Percentiles rank a stretch among this genome's conserved stretches.
phyloP scores from a whole-genome alignment of 2,888 invertebrate genomes.

The Crematogaster levior region DNA sequence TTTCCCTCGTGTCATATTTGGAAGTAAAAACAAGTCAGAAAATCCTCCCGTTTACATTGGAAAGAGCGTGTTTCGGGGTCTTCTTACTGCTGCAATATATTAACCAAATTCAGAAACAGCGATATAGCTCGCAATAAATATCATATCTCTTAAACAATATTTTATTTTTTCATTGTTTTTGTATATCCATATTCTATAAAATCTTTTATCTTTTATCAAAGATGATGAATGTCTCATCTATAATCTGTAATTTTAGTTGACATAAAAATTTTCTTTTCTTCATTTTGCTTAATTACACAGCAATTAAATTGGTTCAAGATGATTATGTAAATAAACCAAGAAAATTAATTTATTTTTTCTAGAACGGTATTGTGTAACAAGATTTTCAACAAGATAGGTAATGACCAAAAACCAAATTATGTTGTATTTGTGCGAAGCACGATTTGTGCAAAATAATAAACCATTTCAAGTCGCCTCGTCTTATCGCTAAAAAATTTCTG shows the following conservation, averaged over 20 bases:
- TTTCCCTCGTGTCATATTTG: not conserved
- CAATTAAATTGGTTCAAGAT: not conserved
- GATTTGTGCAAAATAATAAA: not conserved
- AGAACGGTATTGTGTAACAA: not conserved
- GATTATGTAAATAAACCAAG: not conserved
- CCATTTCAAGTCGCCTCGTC: not conserved
- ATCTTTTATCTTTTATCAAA: not conserved
- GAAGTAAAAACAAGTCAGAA: not conserved
- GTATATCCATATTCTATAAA: not conserved
- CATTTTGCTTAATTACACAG: not conserved
- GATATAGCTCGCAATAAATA: constrained; percentile 53
- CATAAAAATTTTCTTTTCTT: not conserved
- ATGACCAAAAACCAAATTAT: not conserved
- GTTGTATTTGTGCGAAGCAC: not conserved
- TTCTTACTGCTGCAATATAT: constrained; percentile 9
- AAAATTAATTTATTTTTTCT: not conserved
- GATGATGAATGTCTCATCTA: not conserved
- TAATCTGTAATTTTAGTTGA: not conserved
- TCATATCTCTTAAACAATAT: constrained; percentile 56
- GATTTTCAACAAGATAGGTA: not conserved
- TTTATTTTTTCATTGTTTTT: constrained; percentile 23
- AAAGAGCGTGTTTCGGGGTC: constrained; percentile 15
- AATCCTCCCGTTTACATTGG: not conserved
- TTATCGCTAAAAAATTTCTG: constrained; percentile 5
- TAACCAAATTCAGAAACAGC: constrained; percentile 42